Evolutionary conservation across 2,113 vertebrate species (phyloP), one percentile per base, ranked within the genome.

Genomic region (Anthoscopus minutus): DNA sequence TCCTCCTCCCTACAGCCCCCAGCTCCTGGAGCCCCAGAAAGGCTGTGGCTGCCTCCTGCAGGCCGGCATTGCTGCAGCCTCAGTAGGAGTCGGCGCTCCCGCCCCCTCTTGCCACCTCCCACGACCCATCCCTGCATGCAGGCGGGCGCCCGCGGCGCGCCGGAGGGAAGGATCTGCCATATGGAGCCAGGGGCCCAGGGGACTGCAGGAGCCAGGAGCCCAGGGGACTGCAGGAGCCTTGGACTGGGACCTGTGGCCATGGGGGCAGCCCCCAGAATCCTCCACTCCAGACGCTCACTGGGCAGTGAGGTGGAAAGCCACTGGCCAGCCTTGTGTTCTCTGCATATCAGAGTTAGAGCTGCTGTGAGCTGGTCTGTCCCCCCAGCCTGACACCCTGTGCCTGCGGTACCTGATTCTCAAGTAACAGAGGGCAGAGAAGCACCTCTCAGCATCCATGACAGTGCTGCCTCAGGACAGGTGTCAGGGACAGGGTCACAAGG

Each of bases 281-380:
- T 42, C 47, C 0, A 0, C 18, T 65, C 13, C 35, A 50, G 38
- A 25, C 0, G 0, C 25, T 88, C 3, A 1, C 10, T 48, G 60
- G 67, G 44, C 71, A 76, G 40, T 0, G 1, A 44, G 13, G 7
- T 73, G 30, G 42, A 65, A 86, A 81, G 87, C 19, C 54, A 31
- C 44, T 3, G 4, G 5, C 37, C 3, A 0, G 45, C 23, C 22
- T 70, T 1, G 1, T 66, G n/a, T 30, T 30, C 42, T 11, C 25
- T 28, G 17, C 14, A 4, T 17, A 5, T 66, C 54, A 65, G 57
- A 40, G 62, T 27, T 1, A 1, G 60, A 86, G 61, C 7, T 60
- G 44, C 50, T 27, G 35, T n/a, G 57, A 91, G 19, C 27, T 5
- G 3, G 7, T 22, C 4, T 0, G 64, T 38, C 3, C n/a, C 24